Percentiles rank a stretch among this genome's conserved stretches.
These are phyloP conservation scores for Nesidiocoris tenuis DNA, from an alignment of 2,888 invertebrate genomes.

Conservation along the genomic window DNA sequence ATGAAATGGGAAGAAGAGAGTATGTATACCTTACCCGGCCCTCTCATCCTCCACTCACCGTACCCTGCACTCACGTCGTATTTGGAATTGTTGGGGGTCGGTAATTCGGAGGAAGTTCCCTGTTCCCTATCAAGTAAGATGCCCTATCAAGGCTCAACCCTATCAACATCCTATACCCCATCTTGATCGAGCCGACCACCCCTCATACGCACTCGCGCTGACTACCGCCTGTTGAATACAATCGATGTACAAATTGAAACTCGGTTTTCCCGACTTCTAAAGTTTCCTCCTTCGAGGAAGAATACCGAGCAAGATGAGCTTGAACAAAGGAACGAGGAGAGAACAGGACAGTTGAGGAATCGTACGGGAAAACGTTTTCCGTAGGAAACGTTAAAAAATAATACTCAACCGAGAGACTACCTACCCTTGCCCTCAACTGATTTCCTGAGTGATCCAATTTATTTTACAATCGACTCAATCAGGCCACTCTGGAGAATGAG, in stretches of 20 bases:
- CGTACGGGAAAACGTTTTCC: background rate
- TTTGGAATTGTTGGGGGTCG: slow-evolving; percentile 23
- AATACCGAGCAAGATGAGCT: background rate
- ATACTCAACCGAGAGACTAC: slow-evolving; percentile 2
- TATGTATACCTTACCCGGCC: too few species aligned
- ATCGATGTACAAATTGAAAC: slow-evolving; percentile 29
- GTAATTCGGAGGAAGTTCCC: background rate
- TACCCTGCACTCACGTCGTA: too few species aligned
- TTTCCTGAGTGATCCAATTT: slow-evolving; percentile 8
- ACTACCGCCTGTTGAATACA: slow-evolving; percentile 27
- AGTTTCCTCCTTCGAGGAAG: background rate
- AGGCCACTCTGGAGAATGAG: background rate
- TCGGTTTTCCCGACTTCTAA: background rate
- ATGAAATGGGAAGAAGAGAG: slow-evolving; percentile 23
- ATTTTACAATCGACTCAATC: slow-evolving; percentile 20
- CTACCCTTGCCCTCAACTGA: slow-evolving; percentile 3
- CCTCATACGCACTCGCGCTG: slow-evolving; percentile 5
- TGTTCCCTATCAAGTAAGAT: background rate
- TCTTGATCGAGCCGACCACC: background rate
- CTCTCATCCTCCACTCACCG: too few species aligned
- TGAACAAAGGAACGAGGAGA: background rate
- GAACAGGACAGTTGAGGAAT: background rate
- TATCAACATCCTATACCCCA: background rate
- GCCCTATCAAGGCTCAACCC: background rate
- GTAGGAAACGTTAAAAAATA: background rate